Evolutionary conservation across 2,888 invertebrate genomes (phyloP).

Genomic region (Drosophila borborema): DNA sequence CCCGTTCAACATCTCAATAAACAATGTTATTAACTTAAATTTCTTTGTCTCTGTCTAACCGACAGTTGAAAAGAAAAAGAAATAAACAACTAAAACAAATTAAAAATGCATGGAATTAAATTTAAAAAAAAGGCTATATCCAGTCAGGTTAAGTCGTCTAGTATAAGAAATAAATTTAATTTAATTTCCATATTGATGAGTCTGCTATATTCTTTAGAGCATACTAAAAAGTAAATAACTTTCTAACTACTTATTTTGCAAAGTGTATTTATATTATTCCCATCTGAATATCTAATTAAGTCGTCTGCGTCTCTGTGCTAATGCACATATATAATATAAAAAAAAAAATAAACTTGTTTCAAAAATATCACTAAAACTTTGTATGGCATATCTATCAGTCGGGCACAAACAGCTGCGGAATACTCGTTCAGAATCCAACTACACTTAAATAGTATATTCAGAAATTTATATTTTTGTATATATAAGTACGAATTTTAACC

Average conservation of each 20-base stretch:
- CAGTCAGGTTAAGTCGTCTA: neutral
- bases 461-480: neutral
- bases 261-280: neutral
- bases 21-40: slow-evolving; percentile 25
- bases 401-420: neutral
- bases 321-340: neutral
- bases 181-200: neutral
- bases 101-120: neutral
- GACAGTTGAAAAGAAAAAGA: neutral
- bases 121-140: neutral
- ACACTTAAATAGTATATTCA: neutral
- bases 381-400: neutral
- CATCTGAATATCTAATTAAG: neutral
- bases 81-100: neutral
- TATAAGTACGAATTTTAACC: too few species aligned
- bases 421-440: neutral
- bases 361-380: neutral
- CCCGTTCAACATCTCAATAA: slow-evolving; percentile 33
- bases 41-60: slow-evolving; percentile 8
- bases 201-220: neutral
- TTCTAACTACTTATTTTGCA: neutral
- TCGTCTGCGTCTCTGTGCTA: neutral
- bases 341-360: slow-evolving; percentile 6
- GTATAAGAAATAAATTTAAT: neutral
- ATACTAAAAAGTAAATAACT: neutral